Base-by-base conservation (phyloP, 2,113 vertebrate genomes). In the Ariopsis seemanni region DNA sequence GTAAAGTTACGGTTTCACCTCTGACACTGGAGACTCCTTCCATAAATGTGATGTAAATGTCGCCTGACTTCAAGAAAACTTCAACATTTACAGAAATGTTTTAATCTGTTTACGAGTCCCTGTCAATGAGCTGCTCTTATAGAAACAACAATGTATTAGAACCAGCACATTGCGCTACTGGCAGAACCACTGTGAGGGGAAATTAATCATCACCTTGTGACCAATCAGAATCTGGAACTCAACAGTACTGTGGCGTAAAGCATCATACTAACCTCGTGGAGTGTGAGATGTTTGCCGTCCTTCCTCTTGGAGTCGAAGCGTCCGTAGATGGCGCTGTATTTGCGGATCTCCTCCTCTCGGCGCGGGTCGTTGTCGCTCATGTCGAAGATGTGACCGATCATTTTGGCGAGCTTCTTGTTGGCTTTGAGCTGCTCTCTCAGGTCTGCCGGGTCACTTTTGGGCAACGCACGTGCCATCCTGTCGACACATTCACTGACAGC, bases 311-410 rank as follows among this genome's bases (percentile, higher is more conserved):
- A 99, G 94, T 99, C 98, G 81, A 99, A 99, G 52, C 98, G 95
- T 58, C 98, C 98, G 50, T 99, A 99, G 93, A 99, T 99, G 92
- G 98, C 98, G 90, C 98, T 99, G 93, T 98, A 99, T 90, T 99
- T 99, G 25, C 98, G 96, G 71, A 99, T 97, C 92, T 99, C 98
- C 89, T 99, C 98, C 91, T 99, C 97, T 89, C 96, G 94, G 84
- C 95, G 96, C 0, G 97, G 97, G 87, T 99, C 97, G 1, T 97
- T 97, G 0, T 98, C 97, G 8, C 93, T 94, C 97, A 99, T 96
- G 50, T 99, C 97, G 57, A 99, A 98, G 94, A 99, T 99, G 94
- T 99, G 98, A 52, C 98, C 97, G 4, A 99, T 97, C 98, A 99
- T 99, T 93, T 98, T 99, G 84, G 97, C 97, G 91, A 99, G 93